Percentiles rank a stretch among this genome's conserved stretches.
Evolutionary conservation across 2,113 vertebrate genomes (phyloP).

Genomic region (Myotis brandtii): DNA sequence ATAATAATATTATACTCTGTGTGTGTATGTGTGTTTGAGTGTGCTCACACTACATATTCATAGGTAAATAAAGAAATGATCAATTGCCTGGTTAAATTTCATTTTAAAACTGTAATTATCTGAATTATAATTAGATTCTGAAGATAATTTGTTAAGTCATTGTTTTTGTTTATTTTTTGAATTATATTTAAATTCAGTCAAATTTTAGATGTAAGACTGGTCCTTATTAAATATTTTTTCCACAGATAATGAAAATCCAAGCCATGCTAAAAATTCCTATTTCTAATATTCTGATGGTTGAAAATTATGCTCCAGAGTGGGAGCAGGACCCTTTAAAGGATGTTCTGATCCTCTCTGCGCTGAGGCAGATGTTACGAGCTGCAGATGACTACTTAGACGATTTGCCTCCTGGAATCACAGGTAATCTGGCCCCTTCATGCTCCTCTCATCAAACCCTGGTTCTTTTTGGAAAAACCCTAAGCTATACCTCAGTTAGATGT

Average conservation of each 20-base stretch:
- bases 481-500: neutral
- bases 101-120: neutral
- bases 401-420: neutral
- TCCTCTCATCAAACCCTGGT: neutral
- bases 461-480: neutral
- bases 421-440: neutral
- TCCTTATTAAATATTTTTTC: neutral
- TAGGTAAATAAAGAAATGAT: neutral
- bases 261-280: conserved; percentile 45
- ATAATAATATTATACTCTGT: neutral
- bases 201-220: neutral
- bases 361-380: conserved; percentile 56
- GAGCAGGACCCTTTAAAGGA: conserved; percentile 21
- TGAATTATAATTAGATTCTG: neutral
- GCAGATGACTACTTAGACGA: conserved; percentile 50
- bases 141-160: conserved; percentile 5
- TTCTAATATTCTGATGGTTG: conserved; percentile 55
- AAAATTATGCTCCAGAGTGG: conserved; percentile 41
- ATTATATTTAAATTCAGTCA: conserved; percentile 37
- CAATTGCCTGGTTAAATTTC: neutral
- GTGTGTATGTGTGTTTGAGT: neutral
- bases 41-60: neutral
- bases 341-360: conserved; percentile 18
- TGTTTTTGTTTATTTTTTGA: neutral
- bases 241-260: conserved; percentile 3